A percentile compares a stretch with the other conserved stretches of the same genome.
Conservation (phyloP, 2,888 invertebrate species). For the Watsonalla binaria region DNA sequence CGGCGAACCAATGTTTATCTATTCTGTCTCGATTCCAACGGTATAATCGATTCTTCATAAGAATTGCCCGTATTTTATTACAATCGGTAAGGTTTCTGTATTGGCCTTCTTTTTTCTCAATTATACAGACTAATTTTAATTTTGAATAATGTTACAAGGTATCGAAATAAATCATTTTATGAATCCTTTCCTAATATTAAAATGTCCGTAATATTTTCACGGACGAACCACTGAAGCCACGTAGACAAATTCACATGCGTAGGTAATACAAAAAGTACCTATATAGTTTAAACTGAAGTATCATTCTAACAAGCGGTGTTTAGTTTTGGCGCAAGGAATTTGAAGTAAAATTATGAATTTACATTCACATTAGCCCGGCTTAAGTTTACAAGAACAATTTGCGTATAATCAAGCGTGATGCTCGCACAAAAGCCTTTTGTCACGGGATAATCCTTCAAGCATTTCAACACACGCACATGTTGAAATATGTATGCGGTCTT, state of each 20-base stretch:
- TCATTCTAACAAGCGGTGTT: too few species aligned
- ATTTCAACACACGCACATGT: conserved; percentile 10
- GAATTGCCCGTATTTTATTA: conserved; percentile 1
- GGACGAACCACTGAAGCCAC: too few species aligned
- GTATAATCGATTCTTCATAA: conserved; percentile 1
- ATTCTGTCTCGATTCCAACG: conserved; percentile 1
- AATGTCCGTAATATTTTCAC: too few species aligned
- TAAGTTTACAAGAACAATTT: conserved; percentile 26
- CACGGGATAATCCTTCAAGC: conserved; percentile 22
- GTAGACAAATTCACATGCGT: too few species aligned
- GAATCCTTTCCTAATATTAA: too few species aligned
- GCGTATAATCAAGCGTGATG: conserved; percentile 26
- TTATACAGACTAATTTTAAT: not conserved
- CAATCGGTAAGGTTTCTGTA: not conserved
- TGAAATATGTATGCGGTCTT: conserved; percentile 11
- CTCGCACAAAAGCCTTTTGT: conserved; percentile 26
- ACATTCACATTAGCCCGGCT: conserved; percentile 20
- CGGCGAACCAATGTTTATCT: conserved; percentile 3
- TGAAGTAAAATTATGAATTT: conserved; percentile 26
- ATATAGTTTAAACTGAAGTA: too few species aligned
- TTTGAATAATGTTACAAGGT: too few species aligned
- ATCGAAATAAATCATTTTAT: too few species aligned
- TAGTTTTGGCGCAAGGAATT: too few species aligned
- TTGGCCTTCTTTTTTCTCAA: not conserved
- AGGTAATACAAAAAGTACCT: too few species aligned